Percentiles rank a stretch among this genome's conserved stretches.
Evolutionary conservation across 2,797 vertebrate genomes (phyloP).

Genomic region (Ctenopoma kingsleyae): DNA sequence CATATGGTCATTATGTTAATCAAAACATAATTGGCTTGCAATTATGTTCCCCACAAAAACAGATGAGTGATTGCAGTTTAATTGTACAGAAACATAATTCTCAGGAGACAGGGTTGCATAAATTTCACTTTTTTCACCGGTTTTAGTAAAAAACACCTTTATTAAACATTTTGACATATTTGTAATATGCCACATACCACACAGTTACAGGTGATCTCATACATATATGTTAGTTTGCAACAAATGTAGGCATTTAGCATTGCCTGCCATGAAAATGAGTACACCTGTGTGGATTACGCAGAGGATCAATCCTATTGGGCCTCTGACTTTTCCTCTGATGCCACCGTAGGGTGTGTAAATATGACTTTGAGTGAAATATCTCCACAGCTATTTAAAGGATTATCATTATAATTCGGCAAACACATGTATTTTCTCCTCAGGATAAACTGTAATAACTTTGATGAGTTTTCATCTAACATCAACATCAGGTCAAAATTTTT

Average conservation of each 20-base stretch:
- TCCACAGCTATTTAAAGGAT: too few species aligned
- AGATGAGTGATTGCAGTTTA: too few species aligned
- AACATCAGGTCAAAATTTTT: neutral
- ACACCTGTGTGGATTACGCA: neutral
- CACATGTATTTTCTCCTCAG: neutral
- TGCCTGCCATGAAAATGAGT: neutral
- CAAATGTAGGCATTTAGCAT: neutral
- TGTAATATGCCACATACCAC: neutral
- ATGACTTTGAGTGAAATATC: too few species aligned
- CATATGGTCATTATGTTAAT: too few species aligned
- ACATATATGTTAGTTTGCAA: neutral
- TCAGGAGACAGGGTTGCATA: neutral
- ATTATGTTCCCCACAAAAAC: too few species aligned
- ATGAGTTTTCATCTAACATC: neutral
- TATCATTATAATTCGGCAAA: too few species aligned
- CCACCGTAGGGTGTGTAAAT: too few species aligned
- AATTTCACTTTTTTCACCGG: neutral
- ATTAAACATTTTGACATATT: neutral
- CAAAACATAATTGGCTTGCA: too few species aligned
- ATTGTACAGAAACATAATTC: too few species aligned
- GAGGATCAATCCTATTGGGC: neutral
- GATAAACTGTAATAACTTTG: neutral
- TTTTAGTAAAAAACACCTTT: neutral
- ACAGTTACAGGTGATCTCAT: neutral
- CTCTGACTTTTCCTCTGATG: neutral